Evolutionary conservation across 2,888 invertebrate species (phyloP).

Genomic region (Pedicia rivosa): DNA sequence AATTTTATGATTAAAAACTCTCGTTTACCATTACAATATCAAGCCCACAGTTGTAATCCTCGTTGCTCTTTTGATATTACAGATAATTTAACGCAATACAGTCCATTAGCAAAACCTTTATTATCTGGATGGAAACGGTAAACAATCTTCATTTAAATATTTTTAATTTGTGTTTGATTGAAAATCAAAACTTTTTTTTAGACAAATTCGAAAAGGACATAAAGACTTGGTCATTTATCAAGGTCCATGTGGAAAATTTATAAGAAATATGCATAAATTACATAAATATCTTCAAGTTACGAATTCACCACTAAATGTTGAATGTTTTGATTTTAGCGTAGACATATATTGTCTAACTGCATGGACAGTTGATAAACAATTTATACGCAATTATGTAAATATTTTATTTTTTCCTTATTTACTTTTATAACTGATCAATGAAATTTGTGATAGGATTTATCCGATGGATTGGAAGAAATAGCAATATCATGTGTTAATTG

Average conservation of each 20-base stretch:
- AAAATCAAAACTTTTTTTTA: too few relatives aligned
- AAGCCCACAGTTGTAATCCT: slow-evolving; percentile 50
- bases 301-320: slow-evolving; percentile 63
- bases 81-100: slow-evolving; percentile 51
- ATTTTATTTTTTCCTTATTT: too few relatives aligned
- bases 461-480: slow-evolving; percentile 74
- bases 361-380: slow-evolving; percentile 48
- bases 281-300: slow-evolving; percentile 56
- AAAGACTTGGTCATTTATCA: slow-evolving; percentile 44
- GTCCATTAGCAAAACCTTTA: slow-evolving; percentile 70
- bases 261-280: slow-evolving; percentile 58
- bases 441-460: too few relatives aligned
- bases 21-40: too few relatives aligned
- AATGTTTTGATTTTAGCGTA: slow-evolving; percentile 76
- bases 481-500: slow-evolving; percentile 85
- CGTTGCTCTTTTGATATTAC: slow-evolving; percentile 37
- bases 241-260: slow-evolving; percentile 71
- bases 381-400: slow-evolving; percentile 17
- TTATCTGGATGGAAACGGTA: slow-evolving; percentile 70
- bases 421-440: too few relatives aligned
- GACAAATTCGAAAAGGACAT: slow-evolving; percentile 31
- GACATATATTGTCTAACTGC: slow-evolving; percentile 70
- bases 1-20: too few relatives aligned
- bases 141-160: too few relatives aligned
- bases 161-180: too few relatives aligned